Evolutionary conservation across 1,140 invertebrate species (phyloP).

Genomic region (Cydia pomonella): DNA sequence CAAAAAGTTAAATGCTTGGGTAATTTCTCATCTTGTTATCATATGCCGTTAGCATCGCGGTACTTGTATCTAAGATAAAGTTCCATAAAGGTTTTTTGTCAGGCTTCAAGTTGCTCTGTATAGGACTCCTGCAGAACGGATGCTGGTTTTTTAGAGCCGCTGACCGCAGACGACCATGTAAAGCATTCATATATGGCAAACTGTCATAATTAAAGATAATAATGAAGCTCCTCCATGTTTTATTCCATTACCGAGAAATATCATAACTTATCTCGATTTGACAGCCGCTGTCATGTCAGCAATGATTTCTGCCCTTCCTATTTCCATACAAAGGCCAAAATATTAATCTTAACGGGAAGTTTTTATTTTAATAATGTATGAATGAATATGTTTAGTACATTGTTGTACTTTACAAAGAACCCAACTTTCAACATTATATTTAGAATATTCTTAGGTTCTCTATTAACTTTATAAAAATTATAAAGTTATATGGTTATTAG

Average conservation of each 20-base stretch:
- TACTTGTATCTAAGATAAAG: conserved; percentile 59
- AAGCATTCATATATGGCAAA: conserved; percentile 74
- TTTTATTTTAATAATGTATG: conserved; percentile 29
- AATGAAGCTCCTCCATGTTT: conserved; percentile 68
- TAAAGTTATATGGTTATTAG: too few relatives aligned
- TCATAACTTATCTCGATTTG: conserved; percentile 72
- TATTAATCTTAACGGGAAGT: conserved; percentile 25
- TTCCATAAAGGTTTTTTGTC: conserved; percentile 61
- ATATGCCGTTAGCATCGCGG: conserved; percentile 47
- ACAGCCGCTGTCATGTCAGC: conserved; percentile 41
- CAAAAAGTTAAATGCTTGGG: conserved; percentile 30
- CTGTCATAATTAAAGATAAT: conserved; percentile 80
- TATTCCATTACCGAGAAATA: conserved; percentile 64
- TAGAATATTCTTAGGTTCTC: neutral
- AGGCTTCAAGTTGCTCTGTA: conserved; percentile 65
- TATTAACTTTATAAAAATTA: too few relatives aligned
- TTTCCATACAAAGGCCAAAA: conserved; percentile 36
- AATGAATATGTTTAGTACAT: conserved; percentile 1
- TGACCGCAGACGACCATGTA: conserved; percentile 58
- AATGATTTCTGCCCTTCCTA: conserved; percentile 39
- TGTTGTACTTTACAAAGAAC: neutral
- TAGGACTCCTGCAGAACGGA: conserved; percentile 52
- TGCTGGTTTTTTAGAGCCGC: conserved; percentile 59
- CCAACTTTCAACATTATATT: neutral
- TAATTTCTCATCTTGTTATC: conserved; percentile 45